Evolutionary conservation across 2,888 invertebrate genomes (phyloP).

Genomic region (Bombyx huttoni): DNA sequence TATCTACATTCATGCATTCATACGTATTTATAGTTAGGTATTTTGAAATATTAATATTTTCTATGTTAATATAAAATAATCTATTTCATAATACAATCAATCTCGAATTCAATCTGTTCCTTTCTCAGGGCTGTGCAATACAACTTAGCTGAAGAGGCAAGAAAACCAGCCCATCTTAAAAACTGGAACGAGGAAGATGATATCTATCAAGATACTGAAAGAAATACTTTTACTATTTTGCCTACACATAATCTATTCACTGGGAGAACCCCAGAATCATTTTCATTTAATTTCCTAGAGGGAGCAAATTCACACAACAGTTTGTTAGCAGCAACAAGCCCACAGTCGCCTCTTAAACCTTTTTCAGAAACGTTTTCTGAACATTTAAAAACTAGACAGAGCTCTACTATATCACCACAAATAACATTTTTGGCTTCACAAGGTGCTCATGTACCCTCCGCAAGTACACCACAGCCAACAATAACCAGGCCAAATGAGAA

Average conservation of each 20-base stretch:
- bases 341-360: conserved; percentile 37
- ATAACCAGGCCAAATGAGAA: conserved; percentile 45
- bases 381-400: conserved; percentile 38
- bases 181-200: conserved; percentile 44
- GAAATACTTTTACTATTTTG: conserved; percentile 21
- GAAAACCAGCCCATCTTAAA: conserved; percentile 44
- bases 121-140: conserved; percentile 50
- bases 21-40: too few relatives aligned
- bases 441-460: conserved; percentile 51
- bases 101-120: too few relatives aligned
- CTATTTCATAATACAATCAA: too few relatives aligned
- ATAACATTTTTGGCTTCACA: conserved; percentile 63
- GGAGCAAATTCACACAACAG: conserved; percentile 36
- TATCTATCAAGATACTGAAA: conserved; percentile 30
- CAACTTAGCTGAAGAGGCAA: conserved; percentile 63
- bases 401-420: conserved; percentile 51
- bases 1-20: too few relatives aligned
- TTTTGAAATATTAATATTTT: too few relatives aligned
- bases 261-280: conserved; percentile 61
- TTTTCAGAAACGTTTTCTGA: conserved; percentile 35
- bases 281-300: conserved; percentile 49
- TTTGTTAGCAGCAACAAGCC: conserved; percentile 37
- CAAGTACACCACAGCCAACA: conserved; percentile 30
- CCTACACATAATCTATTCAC: conserved; percentile 48
- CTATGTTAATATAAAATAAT: too few relatives aligned